Conservation (phyloP, 2,797 vertebrate genomes). For the Sardinella longiceps region DNA sequence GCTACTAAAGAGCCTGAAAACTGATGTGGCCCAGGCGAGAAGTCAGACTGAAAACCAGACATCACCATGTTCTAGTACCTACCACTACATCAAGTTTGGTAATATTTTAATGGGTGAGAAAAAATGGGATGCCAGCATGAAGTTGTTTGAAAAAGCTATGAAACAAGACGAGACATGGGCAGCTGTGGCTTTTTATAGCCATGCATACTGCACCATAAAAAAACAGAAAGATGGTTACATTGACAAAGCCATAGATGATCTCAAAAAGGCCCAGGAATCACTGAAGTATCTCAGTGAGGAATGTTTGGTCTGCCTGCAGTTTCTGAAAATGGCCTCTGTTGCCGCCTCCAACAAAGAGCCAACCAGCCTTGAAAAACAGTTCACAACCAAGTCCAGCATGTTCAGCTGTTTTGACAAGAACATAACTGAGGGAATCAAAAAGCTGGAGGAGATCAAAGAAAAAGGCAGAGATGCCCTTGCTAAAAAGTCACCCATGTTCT, state of each 20-base stretch:
- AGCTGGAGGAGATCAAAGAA: constrained; percentile 29
- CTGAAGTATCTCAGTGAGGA: constrained; percentile 32
- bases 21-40: constrained; percentile 36
- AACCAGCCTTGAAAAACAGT: constrained; percentile 32
- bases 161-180: constrained; percentile 47
- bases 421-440: constrained; percentile 33
- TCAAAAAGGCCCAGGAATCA: constrained; percentile 38
- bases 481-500: constrained; percentile 32
- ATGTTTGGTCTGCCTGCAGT: constrained; percentile 20
- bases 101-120: constrained; percentile 33
- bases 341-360: not conserved
- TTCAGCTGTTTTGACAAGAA: constrained; percentile 36
- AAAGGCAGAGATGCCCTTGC: not conserved
- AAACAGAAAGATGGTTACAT: constrained; percentile 28
- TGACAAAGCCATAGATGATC: constrained; percentile 33
- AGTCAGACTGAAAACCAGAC: not conserved
- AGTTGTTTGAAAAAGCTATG: constrained; percentile 44
- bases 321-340: constrained; percentile 33
- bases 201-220: constrained; percentile 42
- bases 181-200: constrained; percentile 54
- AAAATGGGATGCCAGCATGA: not conserved
- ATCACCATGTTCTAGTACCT: constrained; percentile 46
- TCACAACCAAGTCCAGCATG: constrained; percentile 27
- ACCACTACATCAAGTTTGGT: constrained; percentile 52
- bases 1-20: constrained; percentile 29